phyloP scores from a whole-genome alignment of 2,888 invertebrate species.

The Maniola hyperantus region DNA sequence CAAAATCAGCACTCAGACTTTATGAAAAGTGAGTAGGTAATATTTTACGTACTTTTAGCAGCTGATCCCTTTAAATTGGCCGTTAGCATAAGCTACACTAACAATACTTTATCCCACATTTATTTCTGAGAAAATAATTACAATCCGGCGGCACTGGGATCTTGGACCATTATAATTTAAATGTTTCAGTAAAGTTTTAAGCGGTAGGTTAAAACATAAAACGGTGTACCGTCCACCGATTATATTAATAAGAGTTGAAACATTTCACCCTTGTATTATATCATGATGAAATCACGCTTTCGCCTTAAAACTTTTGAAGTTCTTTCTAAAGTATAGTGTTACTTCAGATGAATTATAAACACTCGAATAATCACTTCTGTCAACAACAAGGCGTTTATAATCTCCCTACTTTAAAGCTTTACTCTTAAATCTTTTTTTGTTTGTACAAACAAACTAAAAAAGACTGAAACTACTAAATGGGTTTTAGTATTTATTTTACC shows the following conservation, averaged over 20 bases:
- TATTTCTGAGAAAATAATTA: no score
- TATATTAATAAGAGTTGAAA: background rate
- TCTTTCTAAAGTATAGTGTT: conserved; percentile 7
- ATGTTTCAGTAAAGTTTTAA: background rate
- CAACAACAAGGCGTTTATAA: background rate
- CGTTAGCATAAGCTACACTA: no score
- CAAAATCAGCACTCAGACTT: no score
- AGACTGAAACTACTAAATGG: no score
- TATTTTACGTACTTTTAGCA: no score
- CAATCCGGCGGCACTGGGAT: no score
- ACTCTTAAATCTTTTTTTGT: background rate
- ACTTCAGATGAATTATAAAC: conserved; percentile 2
- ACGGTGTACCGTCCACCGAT: background rate
- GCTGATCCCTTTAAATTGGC: no score
- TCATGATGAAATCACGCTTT: background rate
- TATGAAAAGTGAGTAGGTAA: no score
- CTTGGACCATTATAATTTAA: no score
- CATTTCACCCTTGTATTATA: background rate
- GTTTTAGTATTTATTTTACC: no score
- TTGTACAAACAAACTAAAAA: no score
- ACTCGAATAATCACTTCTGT: background rate
- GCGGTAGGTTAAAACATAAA: background rate
- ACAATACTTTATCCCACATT: no score
- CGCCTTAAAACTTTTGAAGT: conserved; percentile 1
- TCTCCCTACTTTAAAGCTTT: background rate